These are phyloP conservation scores for Sinodicranocentrus sp. DNA, from an alignment of 2,888 invertebrate genomes.

Conservation along the genomic window DNA sequence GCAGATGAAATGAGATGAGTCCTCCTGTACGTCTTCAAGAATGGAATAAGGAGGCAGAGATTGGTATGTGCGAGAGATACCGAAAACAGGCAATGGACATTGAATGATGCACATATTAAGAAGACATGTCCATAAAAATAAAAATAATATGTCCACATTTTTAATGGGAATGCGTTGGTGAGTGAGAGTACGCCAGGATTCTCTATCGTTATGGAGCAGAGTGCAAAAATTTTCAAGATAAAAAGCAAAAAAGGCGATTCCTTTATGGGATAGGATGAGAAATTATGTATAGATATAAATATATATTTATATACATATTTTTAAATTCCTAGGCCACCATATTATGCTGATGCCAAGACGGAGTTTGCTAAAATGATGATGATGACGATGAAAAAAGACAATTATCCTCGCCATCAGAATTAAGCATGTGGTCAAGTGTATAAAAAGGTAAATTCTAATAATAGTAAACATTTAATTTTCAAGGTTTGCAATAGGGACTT, in stretches of 20 bases:
- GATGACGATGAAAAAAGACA: neutral
- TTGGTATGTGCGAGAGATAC: constrained; percentile 31
- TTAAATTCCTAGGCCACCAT: no score
- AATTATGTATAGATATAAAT: neutral
- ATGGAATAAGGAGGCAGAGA: constrained; percentile 47
- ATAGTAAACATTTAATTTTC: neutral
- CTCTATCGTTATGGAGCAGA: neutral
- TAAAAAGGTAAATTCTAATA: neutral
- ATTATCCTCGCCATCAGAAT: neutral
- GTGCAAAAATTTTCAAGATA: constrained; percentile 1
- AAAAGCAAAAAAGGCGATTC: constrained; percentile 15
- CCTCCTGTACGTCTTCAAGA: constrained; percentile 29
- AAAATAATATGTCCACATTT: constrained; percentile 70
- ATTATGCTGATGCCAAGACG: no score
- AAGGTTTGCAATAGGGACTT: neutral
- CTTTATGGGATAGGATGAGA: constrained; percentile 14
- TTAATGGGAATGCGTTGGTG: constrained; percentile 69
- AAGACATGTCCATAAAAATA: constrained; percentile 70
- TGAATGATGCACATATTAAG: constrained; percentile 70
- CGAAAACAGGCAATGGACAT: constrained; percentile 68
- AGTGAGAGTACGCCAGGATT: neutral
- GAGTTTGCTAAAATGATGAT: neutral
- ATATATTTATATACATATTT: neutral
- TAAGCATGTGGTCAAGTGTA: neutral
- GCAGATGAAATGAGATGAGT: constrained; percentile 6